Conservation (phyloP, 2,113 vertebrate genomes). For the Uria aalge region DNA sequence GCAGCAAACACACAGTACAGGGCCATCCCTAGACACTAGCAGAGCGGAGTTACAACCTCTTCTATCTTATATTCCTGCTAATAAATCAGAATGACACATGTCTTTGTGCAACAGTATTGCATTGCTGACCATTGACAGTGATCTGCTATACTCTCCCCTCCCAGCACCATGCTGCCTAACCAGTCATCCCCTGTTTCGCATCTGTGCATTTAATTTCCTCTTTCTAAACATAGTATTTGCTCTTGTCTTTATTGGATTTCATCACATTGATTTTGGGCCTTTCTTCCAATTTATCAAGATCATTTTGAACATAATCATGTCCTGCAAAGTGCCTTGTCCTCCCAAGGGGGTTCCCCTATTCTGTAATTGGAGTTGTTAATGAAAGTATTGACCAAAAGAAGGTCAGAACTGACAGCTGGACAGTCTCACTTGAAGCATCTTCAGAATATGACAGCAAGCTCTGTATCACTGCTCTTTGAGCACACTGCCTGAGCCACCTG, state of each 20-base stretch:
- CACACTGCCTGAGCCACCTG: not conserved
- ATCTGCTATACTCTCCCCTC: not conserved
- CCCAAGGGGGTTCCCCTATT: not conserved
- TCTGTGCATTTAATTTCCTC: not conserved
- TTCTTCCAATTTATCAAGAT: constrained; percentile 18
- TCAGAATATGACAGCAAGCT: not conserved
- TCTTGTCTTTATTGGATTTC: constrained; percentile 16
- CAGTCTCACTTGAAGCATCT: not conserved
- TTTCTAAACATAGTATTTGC: not conserved
- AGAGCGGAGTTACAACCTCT: not conserved
- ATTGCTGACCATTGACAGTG: not conserved
- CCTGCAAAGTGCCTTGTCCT: not conserved
- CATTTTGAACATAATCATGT: constrained; percentile 23
- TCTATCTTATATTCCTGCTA: not conserved
- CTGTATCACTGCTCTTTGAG: not conserved
- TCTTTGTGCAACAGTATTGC: not conserved
- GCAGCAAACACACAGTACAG: not conserved
- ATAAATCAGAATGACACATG: not conserved
- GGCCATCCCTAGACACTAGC: not conserved
- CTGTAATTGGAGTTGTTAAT: constrained; percentile 32
- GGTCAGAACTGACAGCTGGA: not conserved
- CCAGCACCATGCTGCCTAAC: not conserved
- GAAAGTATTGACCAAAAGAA: constrained; percentile 31
- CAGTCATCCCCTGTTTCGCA: not conserved
- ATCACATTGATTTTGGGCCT: constrained; percentile 17